Conservation (phyloP, 2,888 invertebrate species). For the Cheilosia vulpina region DNA sequence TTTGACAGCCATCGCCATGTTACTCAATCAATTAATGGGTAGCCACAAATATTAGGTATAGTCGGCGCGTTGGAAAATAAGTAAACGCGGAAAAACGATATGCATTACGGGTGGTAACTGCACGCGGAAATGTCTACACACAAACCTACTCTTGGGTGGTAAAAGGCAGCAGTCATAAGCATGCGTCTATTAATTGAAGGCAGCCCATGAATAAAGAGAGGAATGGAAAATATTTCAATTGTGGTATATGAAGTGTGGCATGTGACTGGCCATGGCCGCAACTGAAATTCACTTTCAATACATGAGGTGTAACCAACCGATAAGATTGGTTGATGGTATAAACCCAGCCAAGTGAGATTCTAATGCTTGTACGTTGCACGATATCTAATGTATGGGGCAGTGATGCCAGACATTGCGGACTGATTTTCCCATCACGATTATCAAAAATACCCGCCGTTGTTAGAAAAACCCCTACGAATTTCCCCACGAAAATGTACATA, state of each 20-base stretch:
- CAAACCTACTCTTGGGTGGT: constrained; percentile 50
- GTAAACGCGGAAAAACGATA: constrained; percentile 70
- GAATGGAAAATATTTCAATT: constrained; percentile 61
- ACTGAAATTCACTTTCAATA: constrained; percentile 5
- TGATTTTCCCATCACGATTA: too few relatives aligned
- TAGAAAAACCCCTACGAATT: too few relatives aligned
- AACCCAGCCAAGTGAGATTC: neutral
- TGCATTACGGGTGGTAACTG: constrained; percentile 70
- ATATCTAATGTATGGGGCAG: too few relatives aligned
- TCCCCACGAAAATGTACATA: too few relatives aligned
- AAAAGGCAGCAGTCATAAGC: constrained; percentile 9
- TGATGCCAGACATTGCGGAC: too few relatives aligned
- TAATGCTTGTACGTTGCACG: neutral
- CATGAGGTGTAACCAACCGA: constrained; percentile 15
- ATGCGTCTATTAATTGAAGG: constrained; percentile 13
- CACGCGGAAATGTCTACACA: constrained; percentile 56
- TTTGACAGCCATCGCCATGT: constrained; percentile 36
- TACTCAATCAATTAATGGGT: constrained; percentile 27
- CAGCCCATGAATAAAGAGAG: constrained; percentile 32
- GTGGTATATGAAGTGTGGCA: constrained; percentile 46
- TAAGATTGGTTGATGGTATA: constrained; percentile 3
- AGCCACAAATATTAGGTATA: neutral
- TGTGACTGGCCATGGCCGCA: constrained; percentile 15
- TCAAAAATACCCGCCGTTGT: too few relatives aligned
- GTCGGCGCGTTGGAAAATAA: constrained; percentile 41